Evolutionary conservation across 2,113 vertebrate genomes (phyloP).

Genomic region (Chiloscyllium plagiosum): DNA sequence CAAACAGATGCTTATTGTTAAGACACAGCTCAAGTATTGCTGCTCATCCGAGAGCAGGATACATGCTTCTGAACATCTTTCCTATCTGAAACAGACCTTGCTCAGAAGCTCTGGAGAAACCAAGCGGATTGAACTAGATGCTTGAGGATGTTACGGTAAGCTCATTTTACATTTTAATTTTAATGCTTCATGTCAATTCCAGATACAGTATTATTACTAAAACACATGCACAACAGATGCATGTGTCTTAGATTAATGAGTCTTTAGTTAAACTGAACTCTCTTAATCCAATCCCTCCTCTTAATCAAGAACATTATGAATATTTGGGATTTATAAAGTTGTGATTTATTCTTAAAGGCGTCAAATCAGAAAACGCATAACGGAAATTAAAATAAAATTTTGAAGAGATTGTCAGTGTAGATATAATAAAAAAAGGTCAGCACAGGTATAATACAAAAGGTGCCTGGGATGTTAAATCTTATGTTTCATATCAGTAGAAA

Average conservation of each 20-base stretch:
- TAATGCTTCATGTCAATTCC: background rate
- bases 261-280: background rate
- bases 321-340: constrained; percentile 2
- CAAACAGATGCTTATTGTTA: constrained; percentile 51
- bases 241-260: background rate
- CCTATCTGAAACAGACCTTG: constrained; percentile 48
- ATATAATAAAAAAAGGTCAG: background rate
- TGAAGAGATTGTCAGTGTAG: background rate
- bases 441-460: background rate
- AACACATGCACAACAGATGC: background rate
- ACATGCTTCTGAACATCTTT: constrained; percentile 41
- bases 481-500: background rate
- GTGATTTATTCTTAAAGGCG: background rate
- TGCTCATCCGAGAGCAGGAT: constrained; percentile 44
- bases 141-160: background rate
- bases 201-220: background rate
- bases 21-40: constrained; percentile 43
- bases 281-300: background rate
- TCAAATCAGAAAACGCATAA: background rate
- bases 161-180: background rate
- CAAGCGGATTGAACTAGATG: constrained; percentile 44
- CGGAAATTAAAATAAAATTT: background rate
- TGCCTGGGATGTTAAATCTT: background rate
- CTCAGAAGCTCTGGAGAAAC: constrained; percentile 50
- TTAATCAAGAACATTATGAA: background rate